phyloP scores from a whole-genome alignment of 1,140 invertebrate species.

The Oryctes rhinoceros region DNA sequence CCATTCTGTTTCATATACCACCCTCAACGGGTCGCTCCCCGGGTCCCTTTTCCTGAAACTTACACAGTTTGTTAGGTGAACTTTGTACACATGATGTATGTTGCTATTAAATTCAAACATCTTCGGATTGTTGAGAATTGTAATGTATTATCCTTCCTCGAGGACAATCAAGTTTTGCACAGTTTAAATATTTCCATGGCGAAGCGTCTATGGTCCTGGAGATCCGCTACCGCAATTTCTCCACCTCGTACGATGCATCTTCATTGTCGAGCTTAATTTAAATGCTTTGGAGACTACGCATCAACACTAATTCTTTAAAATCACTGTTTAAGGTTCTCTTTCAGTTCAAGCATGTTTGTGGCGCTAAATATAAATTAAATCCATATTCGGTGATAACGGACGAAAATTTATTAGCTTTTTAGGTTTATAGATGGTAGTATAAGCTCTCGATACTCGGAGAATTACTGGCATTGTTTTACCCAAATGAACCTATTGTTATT shows the following conservation, averaged over 20 bases:
- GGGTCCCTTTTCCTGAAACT: conserved; percentile 49
- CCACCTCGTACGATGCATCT: conserved; percentile 9
- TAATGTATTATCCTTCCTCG: conserved; percentile 60
- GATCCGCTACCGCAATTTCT: background rate
- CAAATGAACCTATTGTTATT: too few species aligned
- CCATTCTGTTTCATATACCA: conserved; percentile 57
- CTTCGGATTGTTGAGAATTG: conserved; percentile 61
- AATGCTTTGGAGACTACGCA: background rate
- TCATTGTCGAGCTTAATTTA: conserved; percentile 23
- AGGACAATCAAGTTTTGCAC: conserved; percentile 33
- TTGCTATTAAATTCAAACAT: conserved; percentile 62
- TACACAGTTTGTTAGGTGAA: conserved; percentile 59
- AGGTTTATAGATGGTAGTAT: too few species aligned
- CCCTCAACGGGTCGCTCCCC: conserved; percentile 31
- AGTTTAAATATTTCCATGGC: conserved; percentile 19
- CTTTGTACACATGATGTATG: conserved; percentile 60
- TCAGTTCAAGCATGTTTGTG: too few species aligned
- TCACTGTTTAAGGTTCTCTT: too few species aligned
- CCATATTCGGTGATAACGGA: too few species aligned
- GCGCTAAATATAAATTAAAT: too few species aligned
- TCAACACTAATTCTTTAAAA: too few species aligned
- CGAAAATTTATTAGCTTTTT: too few species aligned
- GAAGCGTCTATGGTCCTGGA: background rate
- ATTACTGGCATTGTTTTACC: too few species aligned
- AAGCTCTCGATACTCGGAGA: too few species aligned